Evolutionary conservation across 2,797 vertebrate species (phyloP), one percentile per base, ranked within the genome.

Genomic region (Periophthalmus magnuspinnatus): DNA sequence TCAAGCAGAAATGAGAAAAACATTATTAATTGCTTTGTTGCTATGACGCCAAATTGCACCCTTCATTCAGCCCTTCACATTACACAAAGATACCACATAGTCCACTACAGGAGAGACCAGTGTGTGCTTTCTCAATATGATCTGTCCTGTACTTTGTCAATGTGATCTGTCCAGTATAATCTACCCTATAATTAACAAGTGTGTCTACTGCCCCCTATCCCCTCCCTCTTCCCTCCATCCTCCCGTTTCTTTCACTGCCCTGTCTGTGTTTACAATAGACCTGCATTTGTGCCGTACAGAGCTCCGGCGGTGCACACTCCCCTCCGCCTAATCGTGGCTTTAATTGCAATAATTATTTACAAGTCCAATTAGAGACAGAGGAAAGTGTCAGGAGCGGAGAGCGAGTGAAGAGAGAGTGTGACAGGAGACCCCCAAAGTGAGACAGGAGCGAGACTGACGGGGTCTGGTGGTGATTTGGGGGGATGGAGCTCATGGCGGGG

Each of bases 341-440:
- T 94, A 94, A 94, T 94, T 94, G 92, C 93, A 93, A 93, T 93
- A 91, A 94, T 94, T 93, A 94, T 94, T 94, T 94, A 94, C 93
- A 93, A 92, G 93, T 86, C 92, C 94, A 94, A 94, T 94, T 94
- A 93, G 93, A 92, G 91, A 88, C 79, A 78, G 83, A 79, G 83
- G 86, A 91, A 84, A 91, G 88, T 86, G 89, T 92, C 82, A 76
- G 86, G 72, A 33, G n/a, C 85, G 89, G 77, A 73, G 79, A 88
- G 89, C 73, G 80, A 89, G 88, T 90, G 81, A 89, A 91, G 90
- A 86, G 89, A 86, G 28, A 28, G 28, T 82, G 47, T 77, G 83
- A 86, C 86, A 83, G 75, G 41, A 11, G 41, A 16, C 41, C 50
- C 71, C 73, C 58, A 78, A 78, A 86, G 85, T 83, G 82, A 77